Percentiles rank a stretch among this genome's conserved stretches.
These are phyloP conservation scores for Pangasius djambal DNA, from an alignment of 2,797 vertebrate genomes.

Conservation along the genomic window DNA sequence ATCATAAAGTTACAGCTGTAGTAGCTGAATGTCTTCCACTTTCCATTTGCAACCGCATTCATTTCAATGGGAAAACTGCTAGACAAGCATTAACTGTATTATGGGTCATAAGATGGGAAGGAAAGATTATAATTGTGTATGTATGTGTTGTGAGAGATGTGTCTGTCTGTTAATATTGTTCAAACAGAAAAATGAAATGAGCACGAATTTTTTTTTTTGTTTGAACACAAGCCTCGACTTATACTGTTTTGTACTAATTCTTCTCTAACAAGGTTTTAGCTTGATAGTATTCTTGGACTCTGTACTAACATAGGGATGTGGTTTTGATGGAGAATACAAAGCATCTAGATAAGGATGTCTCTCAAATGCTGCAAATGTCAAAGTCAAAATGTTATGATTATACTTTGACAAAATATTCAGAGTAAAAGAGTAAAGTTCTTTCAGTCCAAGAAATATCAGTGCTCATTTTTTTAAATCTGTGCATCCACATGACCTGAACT, in stretches of 20 bases:
- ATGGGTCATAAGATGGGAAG: neutral
- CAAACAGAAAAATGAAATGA: neutral
- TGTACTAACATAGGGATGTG: neutral
- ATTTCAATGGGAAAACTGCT: conserved; percentile 1
- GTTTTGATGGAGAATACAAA: neutral
- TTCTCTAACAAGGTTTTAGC: neutral
- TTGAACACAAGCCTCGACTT: neutral
- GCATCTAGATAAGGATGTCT: neutral
- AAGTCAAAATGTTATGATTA: neutral
- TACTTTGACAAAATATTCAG: neutral
- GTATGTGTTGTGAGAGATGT: neutral
- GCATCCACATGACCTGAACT: too few species aligned
- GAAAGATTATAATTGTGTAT: neutral
- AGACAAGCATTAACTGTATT: neutral
- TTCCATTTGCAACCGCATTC: conserved; percentile 23
- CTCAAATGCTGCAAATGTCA: neutral
- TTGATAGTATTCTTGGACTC: neutral
- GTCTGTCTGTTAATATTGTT: neutral
- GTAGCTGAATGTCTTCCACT: neutral
- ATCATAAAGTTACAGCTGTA: neutral
- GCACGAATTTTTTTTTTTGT: neutral
- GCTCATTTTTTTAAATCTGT: neutral
- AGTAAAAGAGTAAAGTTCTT: neutral
- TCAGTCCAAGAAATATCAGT: neutral
- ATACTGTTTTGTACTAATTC: too few species aligned